A percentile compares a stretch with the other conserved stretches of the same genome.
phyloP scores from a whole-genome alignment of 2,113 vertebrate species.

The Nanger granti region DNA sequence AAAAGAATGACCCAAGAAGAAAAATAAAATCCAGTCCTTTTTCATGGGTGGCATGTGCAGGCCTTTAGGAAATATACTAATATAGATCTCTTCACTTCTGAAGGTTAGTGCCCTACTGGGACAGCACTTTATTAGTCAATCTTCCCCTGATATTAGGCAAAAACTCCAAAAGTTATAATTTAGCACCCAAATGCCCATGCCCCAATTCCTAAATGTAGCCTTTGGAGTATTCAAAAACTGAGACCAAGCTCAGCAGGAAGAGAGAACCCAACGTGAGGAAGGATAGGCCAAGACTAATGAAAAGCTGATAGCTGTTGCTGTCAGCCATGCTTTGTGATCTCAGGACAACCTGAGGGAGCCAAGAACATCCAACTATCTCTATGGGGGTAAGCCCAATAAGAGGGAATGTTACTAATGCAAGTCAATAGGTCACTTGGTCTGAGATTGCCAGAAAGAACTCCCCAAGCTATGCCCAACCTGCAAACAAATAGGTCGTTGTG shows the following conservation, averaged over 20 bases:
- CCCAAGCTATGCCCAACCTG: neutral
- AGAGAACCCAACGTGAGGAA: neutral
- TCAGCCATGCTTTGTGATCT: neutral
- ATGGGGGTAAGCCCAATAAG: neutral
- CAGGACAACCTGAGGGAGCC: neutral
- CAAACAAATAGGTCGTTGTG: neutral
- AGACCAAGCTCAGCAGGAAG: neutral
- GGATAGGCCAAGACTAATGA: neutral
- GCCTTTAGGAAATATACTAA: neutral
- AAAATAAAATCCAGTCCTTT: neutral
- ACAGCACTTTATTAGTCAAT: neutral
- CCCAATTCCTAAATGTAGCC: neutral
- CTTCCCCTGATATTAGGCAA: neutral
- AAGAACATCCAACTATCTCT: neutral
- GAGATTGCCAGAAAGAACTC: neutral
- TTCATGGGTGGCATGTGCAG: neutral
- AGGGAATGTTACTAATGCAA: neutral
- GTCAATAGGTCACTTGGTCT: neutral
- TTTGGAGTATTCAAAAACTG: neutral
- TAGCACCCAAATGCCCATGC: neutral
- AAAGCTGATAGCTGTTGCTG: neutral
- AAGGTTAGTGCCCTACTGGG: neutral
- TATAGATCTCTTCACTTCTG: neutral
- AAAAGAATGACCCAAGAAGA: neutral
- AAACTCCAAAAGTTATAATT: neutral